A percentile compares a stretch with the other conserved stretches of the same genome.
phyloP scores from a whole-genome alignment of 2,797 vertebrate genomes.

The Pangasius djambal region DNA sequence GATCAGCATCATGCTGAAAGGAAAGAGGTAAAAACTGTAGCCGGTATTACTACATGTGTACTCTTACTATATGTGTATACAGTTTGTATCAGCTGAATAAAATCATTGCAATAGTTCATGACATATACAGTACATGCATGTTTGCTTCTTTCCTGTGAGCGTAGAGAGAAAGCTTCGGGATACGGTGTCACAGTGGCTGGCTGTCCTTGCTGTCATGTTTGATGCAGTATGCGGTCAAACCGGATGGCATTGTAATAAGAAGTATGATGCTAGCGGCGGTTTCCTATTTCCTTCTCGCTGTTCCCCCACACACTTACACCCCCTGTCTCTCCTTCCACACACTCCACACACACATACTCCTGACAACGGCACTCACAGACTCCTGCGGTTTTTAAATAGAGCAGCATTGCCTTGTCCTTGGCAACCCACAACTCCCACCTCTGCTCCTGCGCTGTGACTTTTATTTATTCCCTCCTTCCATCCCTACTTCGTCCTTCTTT shows the following conservation, averaged over 20 bases:
- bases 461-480: constrained; percentile 42
- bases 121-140: neutral
- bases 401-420: constrained; percentile 51
- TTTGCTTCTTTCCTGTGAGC: neutral
- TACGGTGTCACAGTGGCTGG: constrained; percentile 11
- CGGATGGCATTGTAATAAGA: constrained; percentile 51
- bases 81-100: neutral
- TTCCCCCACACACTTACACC: constrained; percentile 20
- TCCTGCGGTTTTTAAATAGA: constrained; percentile 58
- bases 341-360: constrained; percentile 44
- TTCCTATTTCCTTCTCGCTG: constrained; percentile 42
- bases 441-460: constrained; percentile 59
- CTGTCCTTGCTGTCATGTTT: constrained; percentile 38
- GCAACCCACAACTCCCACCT: constrained; percentile 51
- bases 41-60: neutral
- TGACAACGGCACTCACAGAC: constrained; percentile 44
- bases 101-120: neutral
- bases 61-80: neutral
- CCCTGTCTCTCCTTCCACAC: constrained; percentile 20
- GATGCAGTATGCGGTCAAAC: constrained; percentile 50
- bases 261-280: constrained; percentile 44
- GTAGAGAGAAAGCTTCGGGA: neutral
- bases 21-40: neutral
- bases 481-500: constrained; percentile 52
- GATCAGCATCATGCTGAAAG: neutral